These are phyloP conservation scores for Neelides sp. DNA, from an alignment of 1,140 invertebrate species.

Conservation along the genomic window DNA sequence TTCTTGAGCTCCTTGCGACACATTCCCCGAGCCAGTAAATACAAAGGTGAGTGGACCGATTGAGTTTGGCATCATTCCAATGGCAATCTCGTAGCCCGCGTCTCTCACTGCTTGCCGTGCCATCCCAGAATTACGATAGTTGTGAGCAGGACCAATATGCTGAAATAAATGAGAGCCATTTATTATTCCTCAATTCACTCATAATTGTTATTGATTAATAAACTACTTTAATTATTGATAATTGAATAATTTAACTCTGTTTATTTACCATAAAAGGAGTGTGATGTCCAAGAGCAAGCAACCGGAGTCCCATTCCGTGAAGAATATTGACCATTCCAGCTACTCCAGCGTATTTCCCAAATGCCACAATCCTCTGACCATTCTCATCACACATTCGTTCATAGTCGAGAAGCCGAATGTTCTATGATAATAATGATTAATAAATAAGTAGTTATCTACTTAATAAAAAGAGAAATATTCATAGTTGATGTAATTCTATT, in stretches of 20 bases:
- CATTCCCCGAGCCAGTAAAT: conserved; percentile 82
- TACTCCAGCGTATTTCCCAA: conserved; percentile 97
- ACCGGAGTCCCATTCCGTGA: conserved; percentile 83
- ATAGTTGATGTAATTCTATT: too few relatives aligned
- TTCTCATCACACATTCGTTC: conserved; percentile 84
- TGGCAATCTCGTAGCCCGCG: conserved; percentile 92
- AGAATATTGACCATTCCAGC: conserved; percentile 98
- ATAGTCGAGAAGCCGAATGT: conserved; percentile 93
- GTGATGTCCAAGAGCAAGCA: conserved; percentile 92
- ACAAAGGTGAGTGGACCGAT: conserved; percentile 95
- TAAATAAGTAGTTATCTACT: not conserved
- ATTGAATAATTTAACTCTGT: conserved; percentile 1
- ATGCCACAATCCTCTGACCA: conserved; percentile 87
- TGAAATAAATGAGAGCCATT: conserved; percentile 24
- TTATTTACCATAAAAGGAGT: conserved; percentile 89
- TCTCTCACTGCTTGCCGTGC: conserved; percentile 91
- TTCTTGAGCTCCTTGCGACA: conserved; percentile 85
- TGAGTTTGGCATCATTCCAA: conserved; percentile 89
- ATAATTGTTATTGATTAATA: too few relatives aligned
- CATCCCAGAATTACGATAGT: conserved; percentile 95
- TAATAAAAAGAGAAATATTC: not conserved
- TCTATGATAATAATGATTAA: conserved; percentile 45
- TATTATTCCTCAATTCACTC: too few relatives aligned
- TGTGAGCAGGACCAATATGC: conserved; percentile 96
- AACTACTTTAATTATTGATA: too few relatives aligned